phyloP scores from a whole-genome alignment of 2,888 invertebrate species.

The Sisyra nigra region DNA sequence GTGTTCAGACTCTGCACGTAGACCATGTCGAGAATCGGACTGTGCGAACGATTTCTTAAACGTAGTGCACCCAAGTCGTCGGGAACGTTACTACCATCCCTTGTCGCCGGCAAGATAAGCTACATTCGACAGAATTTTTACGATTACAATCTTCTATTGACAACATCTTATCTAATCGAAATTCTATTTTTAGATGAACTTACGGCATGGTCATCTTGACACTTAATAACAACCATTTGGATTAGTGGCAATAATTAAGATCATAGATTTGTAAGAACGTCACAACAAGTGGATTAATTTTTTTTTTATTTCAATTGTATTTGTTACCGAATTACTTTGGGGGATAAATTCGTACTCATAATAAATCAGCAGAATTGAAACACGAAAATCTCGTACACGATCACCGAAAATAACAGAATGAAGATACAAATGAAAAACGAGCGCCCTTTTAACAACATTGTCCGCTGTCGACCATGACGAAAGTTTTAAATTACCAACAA shows the following conservation, averaged over 20 bases:
- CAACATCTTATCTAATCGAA: neutral
- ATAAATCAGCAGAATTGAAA: neutral
- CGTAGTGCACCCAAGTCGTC: too few relatives aligned
- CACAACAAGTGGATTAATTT: too few relatives aligned
- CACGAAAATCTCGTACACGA: constrained; percentile 1
- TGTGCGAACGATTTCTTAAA: too few relatives aligned
- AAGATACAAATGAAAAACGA: constrained; percentile 3
- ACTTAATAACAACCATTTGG: neutral
- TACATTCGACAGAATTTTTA: too few relatives aligned
- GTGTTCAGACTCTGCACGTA: constrained; percentile 13
- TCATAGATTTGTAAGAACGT: too few relatives aligned
- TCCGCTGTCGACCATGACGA: neutral
- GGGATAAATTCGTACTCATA: neutral
- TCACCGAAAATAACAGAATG: constrained; percentile 3
- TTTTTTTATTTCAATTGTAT: too few relatives aligned
- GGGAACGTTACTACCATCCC: too few relatives aligned
- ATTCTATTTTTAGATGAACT: too few relatives aligned
- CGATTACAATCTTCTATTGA: too few relatives aligned
- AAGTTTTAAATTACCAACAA: neutral
- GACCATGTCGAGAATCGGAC: constrained; percentile 4
- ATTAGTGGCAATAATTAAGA: too few relatives aligned
- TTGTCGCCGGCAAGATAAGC: too few relatives aligned
- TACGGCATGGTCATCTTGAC: neutral
- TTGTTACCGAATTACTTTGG: too few relatives aligned
- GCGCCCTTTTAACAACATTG: constrained; percentile 8